These are phyloP conservation scores for Alaudala cheleensis DNA, from an alignment of 2,113 vertebrate species.

Conservation along the genomic window DNA sequence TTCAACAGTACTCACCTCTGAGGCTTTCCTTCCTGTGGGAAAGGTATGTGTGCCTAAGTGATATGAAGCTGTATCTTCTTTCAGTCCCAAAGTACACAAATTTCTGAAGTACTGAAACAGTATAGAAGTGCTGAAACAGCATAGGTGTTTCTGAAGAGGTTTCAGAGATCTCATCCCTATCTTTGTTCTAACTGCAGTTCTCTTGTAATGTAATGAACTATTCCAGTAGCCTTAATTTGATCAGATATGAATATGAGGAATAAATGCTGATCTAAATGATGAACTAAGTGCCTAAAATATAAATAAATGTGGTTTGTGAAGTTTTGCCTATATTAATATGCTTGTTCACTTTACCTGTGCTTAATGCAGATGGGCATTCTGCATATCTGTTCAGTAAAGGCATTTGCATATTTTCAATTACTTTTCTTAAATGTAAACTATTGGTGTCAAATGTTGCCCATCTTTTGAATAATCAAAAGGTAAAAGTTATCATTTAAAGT, in stretches of 20 bases:
- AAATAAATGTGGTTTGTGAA: conserved; percentile 24
- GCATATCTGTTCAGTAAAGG: conserved; percentile 17
- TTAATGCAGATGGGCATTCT: not conserved
- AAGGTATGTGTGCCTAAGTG: not conserved
- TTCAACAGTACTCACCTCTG: not conserved
- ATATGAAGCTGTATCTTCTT: not conserved
- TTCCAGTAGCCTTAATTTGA: not conserved
- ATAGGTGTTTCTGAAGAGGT: not conserved
- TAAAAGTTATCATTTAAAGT: conserved; percentile 53
- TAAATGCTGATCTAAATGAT: conserved; percentile 10
- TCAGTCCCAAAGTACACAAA: not conserved
- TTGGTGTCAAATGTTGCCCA: conserved; percentile 37
- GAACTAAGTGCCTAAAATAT: not conserved
- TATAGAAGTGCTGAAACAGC: not conserved
- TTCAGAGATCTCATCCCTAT: not conserved
- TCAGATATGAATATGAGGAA: not conserved
- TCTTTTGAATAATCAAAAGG: conserved; percentile 44
- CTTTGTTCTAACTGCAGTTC: not conserved
- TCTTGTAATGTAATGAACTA: not conserved
- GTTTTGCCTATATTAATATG: conserved; percentile 36
- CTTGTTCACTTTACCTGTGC: not conserved
- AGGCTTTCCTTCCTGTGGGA: not conserved
- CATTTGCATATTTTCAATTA: conserved; percentile 57
- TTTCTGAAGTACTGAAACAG: not conserved
- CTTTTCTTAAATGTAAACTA: conserved; percentile 51